Percentiles rank a stretch among this genome's conserved stretches.
Conservation (phyloP, 2,888 invertebrate genomes). For the Cheilosia impressa region DNA sequence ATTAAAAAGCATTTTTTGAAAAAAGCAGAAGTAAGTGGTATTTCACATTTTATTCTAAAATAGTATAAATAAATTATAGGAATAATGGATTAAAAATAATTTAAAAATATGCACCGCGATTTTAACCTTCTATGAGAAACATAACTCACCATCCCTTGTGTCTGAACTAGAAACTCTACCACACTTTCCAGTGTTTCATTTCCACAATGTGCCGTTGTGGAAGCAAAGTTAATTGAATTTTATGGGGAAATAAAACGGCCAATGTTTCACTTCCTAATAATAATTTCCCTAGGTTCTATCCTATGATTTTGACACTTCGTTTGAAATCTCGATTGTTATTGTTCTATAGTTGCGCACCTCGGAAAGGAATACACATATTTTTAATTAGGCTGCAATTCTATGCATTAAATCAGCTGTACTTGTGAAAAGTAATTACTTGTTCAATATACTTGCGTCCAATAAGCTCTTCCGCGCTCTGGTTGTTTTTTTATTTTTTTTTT, state of each 20-base stretch:
- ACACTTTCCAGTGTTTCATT: not conserved
- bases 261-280: not conserved
- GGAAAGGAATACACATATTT: not conserved
- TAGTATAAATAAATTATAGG: too few species aligned
- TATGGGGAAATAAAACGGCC: not conserved
- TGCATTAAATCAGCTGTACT: constrained; percentile 3
- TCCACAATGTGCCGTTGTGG: too few species aligned
- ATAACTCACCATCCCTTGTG: too few species aligned
- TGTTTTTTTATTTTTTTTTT: not conserved
- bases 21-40: too few species aligned
- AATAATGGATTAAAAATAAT: too few species aligned
- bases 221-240: not conserved
- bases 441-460: not conserved
- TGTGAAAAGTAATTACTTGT: not conserved
- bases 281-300: not conserved
- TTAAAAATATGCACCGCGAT: too few species aligned
- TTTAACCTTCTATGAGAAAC: too few species aligned
- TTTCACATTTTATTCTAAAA: too few species aligned
- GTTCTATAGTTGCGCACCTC: constrained; percentile 36
- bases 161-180: not conserved
- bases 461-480: not conserved
- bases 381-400: constrained; percentile 11
- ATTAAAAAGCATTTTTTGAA: too few species aligned
- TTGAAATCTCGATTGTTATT: constrained; percentile 43
- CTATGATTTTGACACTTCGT: constrained; percentile 29